phyloP scores from a whole-genome alignment of 2,888 invertebrate species.

The Drosophila hamatofila region DNA sequence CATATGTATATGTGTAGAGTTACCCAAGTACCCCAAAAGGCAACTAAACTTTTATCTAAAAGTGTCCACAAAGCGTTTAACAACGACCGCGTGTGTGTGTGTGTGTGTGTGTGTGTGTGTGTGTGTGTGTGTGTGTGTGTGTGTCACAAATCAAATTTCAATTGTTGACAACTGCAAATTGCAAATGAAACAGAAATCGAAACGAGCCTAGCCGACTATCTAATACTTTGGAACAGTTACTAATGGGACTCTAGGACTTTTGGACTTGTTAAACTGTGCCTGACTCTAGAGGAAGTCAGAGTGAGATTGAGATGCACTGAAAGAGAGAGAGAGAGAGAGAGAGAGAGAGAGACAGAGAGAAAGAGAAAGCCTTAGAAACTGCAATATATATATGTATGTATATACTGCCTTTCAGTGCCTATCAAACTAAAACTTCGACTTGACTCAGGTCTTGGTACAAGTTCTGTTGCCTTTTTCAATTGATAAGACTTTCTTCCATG shows the following conservation, averaged over 20 bases:
- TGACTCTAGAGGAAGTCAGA: too few relatives aligned
- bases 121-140: constrained; percentile 17
- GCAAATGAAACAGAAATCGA: neutral
- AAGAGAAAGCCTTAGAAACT: too few relatives aligned
- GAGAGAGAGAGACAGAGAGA: too few relatives aligned
- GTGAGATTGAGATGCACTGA: too few relatives aligned
- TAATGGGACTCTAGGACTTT: neutral
- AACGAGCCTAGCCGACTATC: neutral
- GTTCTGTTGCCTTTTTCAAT: too few relatives aligned
- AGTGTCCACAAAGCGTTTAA: constrained; percentile 11
- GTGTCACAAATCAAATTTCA: constrained; percentile 5
- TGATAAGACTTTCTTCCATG: too few relatives aligned
- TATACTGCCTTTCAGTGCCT: too few relatives aligned
- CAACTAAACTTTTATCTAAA: constrained; percentile 6
- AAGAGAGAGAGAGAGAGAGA: too few relatives aligned
- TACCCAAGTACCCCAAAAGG: constrained; percentile 7
- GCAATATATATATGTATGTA: too few relatives aligned
- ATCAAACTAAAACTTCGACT: too few relatives aligned
- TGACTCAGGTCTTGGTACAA: too few relatives aligned
- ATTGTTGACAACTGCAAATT: constrained; percentile 11
- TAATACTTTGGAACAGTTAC: neutral
- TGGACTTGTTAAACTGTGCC: too few relatives aligned
- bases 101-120: constrained; percentile 8
- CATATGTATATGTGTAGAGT: neutral
- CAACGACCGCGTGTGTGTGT: constrained; percentile 5